phyloP scores from a whole-genome alignment of 2,888 invertebrate genomes.

The Calliopum simillimum region DNA sequence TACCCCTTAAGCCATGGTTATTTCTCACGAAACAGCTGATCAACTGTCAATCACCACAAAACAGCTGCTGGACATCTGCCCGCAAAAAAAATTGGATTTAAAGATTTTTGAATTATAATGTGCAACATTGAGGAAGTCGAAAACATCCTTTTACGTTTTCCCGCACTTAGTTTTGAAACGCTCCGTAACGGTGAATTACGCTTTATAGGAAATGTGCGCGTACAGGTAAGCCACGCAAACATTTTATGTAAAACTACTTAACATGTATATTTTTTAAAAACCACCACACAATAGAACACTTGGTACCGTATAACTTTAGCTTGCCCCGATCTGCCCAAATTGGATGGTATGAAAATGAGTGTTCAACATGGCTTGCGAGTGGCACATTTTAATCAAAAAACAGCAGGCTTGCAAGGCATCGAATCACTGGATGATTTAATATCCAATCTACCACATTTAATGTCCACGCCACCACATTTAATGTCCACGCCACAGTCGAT shows the following conservation, averaged over 20 bases:
- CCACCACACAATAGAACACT: constrained; percentile 35
- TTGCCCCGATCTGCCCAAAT: constrained; percentile 55
- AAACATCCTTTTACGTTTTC: constrained; percentile 10
- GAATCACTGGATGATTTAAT: constrained; percentile 54
- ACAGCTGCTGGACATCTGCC: no score
- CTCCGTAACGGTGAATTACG: neutral
- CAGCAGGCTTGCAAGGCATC: constrained; percentile 42
- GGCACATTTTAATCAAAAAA: constrained; percentile 38
- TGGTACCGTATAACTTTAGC: constrained; percentile 51
- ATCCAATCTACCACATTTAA: constrained; percentile 43
- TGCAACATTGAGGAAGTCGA: neutral
- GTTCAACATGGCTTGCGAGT: constrained; percentile 48
- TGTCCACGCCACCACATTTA: constrained; percentile 5
- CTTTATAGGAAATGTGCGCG: constrained; percentile 21
- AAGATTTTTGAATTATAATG: neutral
- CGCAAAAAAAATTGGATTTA: no score
- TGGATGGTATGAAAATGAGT: constrained; percentile 47
- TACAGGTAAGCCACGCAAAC: neutral
- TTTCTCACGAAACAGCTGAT: no score
- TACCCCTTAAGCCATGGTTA: no score
- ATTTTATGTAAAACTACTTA: neutral
- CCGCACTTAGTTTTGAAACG: constrained; percentile 4
- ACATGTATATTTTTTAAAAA: no score
- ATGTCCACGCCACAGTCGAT: neutral
- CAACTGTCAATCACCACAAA: no score